Evolutionary conservation across 2,113 vertebrate genomes (phyloP), one percentile per base, ranked within the genome.

Genomic region (Ictalurus punctatus): DNA sequence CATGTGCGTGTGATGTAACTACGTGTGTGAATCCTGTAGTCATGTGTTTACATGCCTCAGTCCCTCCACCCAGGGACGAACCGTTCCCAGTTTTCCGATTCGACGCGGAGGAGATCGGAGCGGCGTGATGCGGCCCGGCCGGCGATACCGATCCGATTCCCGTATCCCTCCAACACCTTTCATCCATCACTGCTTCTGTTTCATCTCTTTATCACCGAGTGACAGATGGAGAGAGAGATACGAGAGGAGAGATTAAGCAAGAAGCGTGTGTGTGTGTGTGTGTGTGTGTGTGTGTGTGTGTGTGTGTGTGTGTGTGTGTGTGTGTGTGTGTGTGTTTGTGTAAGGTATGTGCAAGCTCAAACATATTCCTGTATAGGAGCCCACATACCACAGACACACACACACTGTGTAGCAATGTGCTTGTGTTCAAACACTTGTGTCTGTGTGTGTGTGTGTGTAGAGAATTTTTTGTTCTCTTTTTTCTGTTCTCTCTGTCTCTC

Each of bases 41-140:
- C 19, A 67, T 69, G 88, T 90, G 88, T 90, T 91, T 90, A 88
- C 86, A 88, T 91, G 86, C 89, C 27, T n/a, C 27, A 67, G 63
- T 67, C 61, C 23, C 61, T 63, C 61, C 63, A n/a, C n/a, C 63
- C 63, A 25, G 59, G 59, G 63, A 67, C 27, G 1, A 16, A 71
- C 67, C 6, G n/a, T 71, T 71, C 67, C 30, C 67, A 4, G 67
- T 71, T 6, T 9, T 40, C 71, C 3, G 34, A 37, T 40, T 21
- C 16, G 30, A 16, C 19, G 16, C 13, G 69, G 14, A 19, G 69
- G n/a, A 71, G 69, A 71, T 2, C 16, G 0, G 4, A 73, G 4
- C n/a, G 19, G 16, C 5, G n/a, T 30, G 30, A 73, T 73, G 0
- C 30, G 1, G 17, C 2, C 34, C 12, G n/a, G 17, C 30, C 8